A percentile compares a stretch with the other conserved stretches of the same genome.
Conservation (phyloP, 2,113 vertebrate genomes). For the Notarius quadriscutis region DNA sequence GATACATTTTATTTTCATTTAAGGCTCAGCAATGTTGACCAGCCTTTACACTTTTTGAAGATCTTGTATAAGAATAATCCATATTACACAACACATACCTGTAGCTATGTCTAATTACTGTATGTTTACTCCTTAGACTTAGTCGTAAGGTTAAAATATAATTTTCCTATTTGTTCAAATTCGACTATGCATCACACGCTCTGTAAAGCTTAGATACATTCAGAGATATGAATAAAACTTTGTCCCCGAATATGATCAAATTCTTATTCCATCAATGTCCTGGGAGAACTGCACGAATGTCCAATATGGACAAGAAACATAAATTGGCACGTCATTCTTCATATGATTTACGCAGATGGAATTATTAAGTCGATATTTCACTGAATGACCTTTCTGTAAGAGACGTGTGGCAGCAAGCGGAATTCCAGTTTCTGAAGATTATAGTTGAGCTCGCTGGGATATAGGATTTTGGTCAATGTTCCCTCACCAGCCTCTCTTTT, state of each 20-base stretch:
- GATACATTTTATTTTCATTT: background rate
- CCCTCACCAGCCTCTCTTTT: no score
- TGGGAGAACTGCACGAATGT: background rate
- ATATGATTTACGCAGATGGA: background rate
- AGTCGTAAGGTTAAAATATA: background rate
- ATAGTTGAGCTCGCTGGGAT: background rate
- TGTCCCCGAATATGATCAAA: background rate
- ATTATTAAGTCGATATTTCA: background rate
- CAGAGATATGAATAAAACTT: background rate
- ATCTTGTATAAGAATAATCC: background rate
- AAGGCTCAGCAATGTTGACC: background rate
- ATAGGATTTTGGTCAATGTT: background rate
- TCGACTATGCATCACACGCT: background rate
- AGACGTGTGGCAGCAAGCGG: background rate
- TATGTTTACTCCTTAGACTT: background rate
- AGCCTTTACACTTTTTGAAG: background rate
- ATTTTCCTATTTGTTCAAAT: background rate
- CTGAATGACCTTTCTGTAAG: background rate
- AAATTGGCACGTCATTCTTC: background rate
- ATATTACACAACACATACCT: background rate
- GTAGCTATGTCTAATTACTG: background rate
- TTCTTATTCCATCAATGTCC: slow-evolving; percentile 4
- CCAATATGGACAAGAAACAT: background rate
- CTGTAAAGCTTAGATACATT: background rate
- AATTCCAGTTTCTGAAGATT: background rate